Conservation (phyloP, 2,797 vertebrate species). For the Myiotriccus ornatus region DNA sequence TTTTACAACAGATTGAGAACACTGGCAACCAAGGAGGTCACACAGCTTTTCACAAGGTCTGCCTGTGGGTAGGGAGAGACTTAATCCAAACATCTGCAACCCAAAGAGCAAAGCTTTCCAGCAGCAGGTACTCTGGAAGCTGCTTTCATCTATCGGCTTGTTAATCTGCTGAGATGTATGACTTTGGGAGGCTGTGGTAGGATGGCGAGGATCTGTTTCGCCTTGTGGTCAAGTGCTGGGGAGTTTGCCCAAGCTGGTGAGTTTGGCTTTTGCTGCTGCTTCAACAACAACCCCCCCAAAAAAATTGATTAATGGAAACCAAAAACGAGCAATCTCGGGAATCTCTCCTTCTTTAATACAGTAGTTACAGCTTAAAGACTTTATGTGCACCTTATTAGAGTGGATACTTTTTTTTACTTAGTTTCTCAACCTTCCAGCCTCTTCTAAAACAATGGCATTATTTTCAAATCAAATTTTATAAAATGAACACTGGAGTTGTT, state of each 20-base stretch:
- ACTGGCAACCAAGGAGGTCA: not conserved
- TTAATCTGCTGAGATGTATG: not conserved
- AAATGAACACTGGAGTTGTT: conserved; percentile 5
- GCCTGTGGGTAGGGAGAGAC: not conserved
- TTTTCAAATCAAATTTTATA: conserved; percentile 38
- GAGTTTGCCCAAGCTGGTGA: conserved; percentile 39
- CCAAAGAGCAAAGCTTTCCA: not conserved
- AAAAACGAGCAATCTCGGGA: not conserved
- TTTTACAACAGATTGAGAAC: not conserved
- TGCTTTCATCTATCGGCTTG: rapidly evolving
- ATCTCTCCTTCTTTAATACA: not conserved
- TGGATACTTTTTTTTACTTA: not conserved
- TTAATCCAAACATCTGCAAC: not conserved
- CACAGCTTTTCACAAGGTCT: not conserved
- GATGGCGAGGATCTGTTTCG: not conserved
- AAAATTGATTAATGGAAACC: not conserved
- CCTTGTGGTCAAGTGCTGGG: conserved; percentile 28
- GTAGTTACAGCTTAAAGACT: not conserved
- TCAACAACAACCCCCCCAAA: not conserved
- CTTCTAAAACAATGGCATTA: conserved; percentile 24
- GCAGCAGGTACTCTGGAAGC: not conserved
- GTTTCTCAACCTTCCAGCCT: conserved; percentile 9
- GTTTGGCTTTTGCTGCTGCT: conserved; percentile 12
- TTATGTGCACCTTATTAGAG: not conserved
- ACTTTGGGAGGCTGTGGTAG: not conserved